Evolutionary conservation across 2,888 invertebrate species (phyloP), one percentile per base, ranked within the genome.

Genomic region (Alentia gelatinosa): DNA sequence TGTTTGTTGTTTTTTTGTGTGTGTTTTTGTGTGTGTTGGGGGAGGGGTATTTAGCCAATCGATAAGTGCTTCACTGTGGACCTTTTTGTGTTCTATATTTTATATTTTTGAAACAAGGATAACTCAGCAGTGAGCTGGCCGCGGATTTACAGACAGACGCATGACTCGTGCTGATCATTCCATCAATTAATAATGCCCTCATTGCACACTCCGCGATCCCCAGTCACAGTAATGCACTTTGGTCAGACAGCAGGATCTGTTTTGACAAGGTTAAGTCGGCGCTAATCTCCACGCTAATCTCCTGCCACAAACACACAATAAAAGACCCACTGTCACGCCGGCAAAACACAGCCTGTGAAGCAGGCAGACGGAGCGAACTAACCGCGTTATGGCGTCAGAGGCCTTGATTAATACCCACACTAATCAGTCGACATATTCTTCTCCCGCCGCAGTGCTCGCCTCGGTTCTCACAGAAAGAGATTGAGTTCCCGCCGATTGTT

Each of bases 261-360:
- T 79, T 79, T 79, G 79, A 79, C 79, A 79, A 79, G 79, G 79
- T 79, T 79, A 79, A 79, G 79, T 79, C 79, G 15, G 74, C n/a
- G 37, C 37, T 79, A 79, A 79, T 79, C 79, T 79, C 37, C 23
- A 9, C 79, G 39, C 79, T 79, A 79, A 79, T 79, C 79, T 79
- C 37, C 79, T 12, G 23, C 79, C 35, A 39, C 79, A 39, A 79
- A 39, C 79, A 35, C 37, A 79, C 79, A 12, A 79, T 79, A 79
- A 79, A 79, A 39, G 79, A 39, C 15, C 3, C 79, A 39, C 39
- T 37, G 79, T 79, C 37, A 39, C 3, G 39, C 37, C 26, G 37
- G 23, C 37, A 37, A 39, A 79, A 39, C 79, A 37, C 37, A 12
- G 35, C 79, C 35, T 35, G 19, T 37, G 79, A 35, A 39, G 37